These are phyloP conservation scores for Amia ocellicauda DNA, from an alignment of 2,113 vertebrate species.

Conservation along the genomic window DNA sequence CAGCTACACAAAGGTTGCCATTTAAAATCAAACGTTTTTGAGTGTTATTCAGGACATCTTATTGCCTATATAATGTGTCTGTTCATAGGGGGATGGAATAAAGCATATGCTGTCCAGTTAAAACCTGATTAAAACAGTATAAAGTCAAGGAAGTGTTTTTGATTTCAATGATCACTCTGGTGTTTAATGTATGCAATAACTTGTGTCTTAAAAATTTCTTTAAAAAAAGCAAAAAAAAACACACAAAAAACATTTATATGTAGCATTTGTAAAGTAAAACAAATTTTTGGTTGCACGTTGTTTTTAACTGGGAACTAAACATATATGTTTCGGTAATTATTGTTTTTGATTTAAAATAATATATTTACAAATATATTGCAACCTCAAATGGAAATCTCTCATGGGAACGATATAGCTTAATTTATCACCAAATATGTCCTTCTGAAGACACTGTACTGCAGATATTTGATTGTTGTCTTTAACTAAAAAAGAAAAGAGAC, in stretches of 20 bases:
- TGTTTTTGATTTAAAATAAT: too few species aligned
- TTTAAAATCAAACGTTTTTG: too few species aligned
- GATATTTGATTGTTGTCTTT: constrained; percentile 18
- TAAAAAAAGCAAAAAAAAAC: not conserved
- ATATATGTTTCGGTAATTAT: too few species aligned
- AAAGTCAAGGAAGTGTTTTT: too few species aligned
- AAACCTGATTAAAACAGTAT: too few species aligned
- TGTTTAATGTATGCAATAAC: too few species aligned
- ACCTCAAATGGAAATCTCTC: not conserved
- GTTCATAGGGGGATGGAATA: too few species aligned
- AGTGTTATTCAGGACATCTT: too few species aligned
- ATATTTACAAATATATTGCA: too few species aligned
- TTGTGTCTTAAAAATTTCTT: constrained; percentile 1
- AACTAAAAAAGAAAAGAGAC: constrained; percentile 45
- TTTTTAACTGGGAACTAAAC: too few species aligned
- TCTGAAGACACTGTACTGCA: constrained; percentile 12
- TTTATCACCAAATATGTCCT: constrained; percentile 31
- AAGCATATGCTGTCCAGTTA: constrained; percentile 33
- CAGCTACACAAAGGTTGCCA: not conserved
- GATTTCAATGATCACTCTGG: not conserved
- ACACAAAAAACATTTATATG: not conserved
- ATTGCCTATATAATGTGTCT: too few species aligned
- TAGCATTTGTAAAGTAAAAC: constrained; percentile 5
- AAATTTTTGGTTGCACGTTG: not conserved
- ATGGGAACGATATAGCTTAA: constrained; percentile 18